Base-by-base conservation (phyloP, 2,888 invertebrate genomes). In the Epicampocera succincta region DNA sequence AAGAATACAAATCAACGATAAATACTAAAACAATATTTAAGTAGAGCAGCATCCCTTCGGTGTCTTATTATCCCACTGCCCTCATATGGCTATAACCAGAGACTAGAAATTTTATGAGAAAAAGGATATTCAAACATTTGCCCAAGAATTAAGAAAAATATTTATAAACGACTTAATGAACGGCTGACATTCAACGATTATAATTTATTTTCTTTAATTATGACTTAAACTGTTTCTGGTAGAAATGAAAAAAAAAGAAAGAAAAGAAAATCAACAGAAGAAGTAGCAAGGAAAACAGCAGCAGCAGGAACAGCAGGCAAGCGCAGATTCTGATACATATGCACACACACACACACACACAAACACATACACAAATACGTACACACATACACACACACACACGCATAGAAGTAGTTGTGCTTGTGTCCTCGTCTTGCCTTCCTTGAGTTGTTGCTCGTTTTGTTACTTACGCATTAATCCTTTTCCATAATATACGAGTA, bases 401-500 rank as follows among this genome's bases (percentile, higher is more conserved):
- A 52, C 12, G 3, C 21, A 29, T 42, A 29, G 6, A 40, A 19
- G 0, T 17, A 33, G 2, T 46, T 69, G 61, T 15, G 29, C 60
- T 48, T 15, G 38, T 56, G 15, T 48, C n/a, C n/a, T n/a, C n/a
- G 48, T 63, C 12, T 11, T 33, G 33, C 12, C 42, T 25, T 17
- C 25, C 48, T 54, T 58, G 6, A 48, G 29, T 21, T 40, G 38
- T 29, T 73, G 66, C 60, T 42, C 72, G 78, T 78, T 82, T 60
- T 74, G 78, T 71, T 78, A 82, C 60, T 71, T 78, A 82, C 60
- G 78, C 71, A 82, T 78, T 82, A 84, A 84, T 84, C 84, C 84
- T 83, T 77, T 78, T 82, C 73, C 82, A 83, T 84, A 83, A 84
- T 83, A 84, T 83, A 84, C 84, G 84, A 83, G 79, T 83, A 84